Evolutionary conservation across 2,113 vertebrate species (phyloP).

Genomic region (Dasyurus viverrinus): DNA sequence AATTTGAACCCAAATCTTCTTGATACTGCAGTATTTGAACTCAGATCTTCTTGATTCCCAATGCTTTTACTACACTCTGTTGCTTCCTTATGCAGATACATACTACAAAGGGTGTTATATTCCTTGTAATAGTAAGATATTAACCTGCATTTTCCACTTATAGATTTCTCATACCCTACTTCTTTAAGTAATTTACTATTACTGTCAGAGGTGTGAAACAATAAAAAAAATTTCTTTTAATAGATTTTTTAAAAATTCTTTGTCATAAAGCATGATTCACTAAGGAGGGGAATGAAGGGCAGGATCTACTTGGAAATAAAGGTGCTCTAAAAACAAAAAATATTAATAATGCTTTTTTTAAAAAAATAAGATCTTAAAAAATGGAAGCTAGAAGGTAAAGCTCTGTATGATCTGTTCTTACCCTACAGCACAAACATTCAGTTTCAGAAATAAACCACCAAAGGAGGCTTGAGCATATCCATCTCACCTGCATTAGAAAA

Average conservation of each 20-base stretch:
- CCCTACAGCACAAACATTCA: not conserved
- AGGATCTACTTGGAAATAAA: not conserved
- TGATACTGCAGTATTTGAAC: not conserved
- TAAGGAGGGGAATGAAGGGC: not conserved
- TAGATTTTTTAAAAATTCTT: not conserved
- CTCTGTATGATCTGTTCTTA: not conserved
- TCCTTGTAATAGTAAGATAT: not conserved
- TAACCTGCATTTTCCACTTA: not conserved
- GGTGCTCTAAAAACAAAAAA: not conserved
- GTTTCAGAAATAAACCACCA: not conserved
- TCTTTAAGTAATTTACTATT: not conserved
- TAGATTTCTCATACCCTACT: not conserved
- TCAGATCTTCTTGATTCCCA: not conserved
- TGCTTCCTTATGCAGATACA: not conserved
- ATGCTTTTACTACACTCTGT: not conserved
- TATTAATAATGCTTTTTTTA: not conserved
- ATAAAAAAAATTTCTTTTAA: not conserved
- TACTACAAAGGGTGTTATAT: not conserved
- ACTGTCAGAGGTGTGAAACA: not conserved
- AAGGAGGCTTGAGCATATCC: not conserved
- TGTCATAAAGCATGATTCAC: not conserved
- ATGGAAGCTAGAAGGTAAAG: not conserved
- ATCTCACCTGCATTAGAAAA: conserved; percentile 89
- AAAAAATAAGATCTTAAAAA: not conserved
- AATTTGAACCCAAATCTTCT: not conserved